phyloP scores from a whole-genome alignment of 2,888 invertebrate genomes.

The Sesia bembeciformis region DNA sequence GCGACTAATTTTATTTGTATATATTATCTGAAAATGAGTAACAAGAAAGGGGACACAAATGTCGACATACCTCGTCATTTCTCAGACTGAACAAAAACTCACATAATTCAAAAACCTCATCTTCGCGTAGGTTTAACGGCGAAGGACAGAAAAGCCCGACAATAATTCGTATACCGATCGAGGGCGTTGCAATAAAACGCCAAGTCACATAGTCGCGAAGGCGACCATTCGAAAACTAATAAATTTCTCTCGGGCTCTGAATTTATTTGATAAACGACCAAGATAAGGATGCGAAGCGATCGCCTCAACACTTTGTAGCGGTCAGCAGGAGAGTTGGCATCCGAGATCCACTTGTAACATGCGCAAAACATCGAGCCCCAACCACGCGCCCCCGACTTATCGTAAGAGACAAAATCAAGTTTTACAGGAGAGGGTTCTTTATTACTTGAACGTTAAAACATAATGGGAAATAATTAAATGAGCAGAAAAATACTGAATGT shows the following conservation, averaged over 20 bases:
- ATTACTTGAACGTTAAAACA: too few relatives aligned
- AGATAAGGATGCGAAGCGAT: slow-evolving; percentile 48
- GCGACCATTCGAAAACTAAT: slow-evolving; percentile 61
- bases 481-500: too few relatives aligned
- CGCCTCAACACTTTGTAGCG: slow-evolving; percentile 34
- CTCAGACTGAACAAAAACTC: slow-evolving; percentile 1
- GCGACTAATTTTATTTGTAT: too few relatives aligned
- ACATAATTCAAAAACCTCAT: slow-evolving; percentile 21
- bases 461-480: too few relatives aligned
- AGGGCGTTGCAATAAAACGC: slow-evolving; percentile 40
- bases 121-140: slow-evolving; percentile 10
- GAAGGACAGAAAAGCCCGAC: slow-evolving; percentile 25
- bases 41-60: too few relatives aligned
- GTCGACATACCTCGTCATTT: neutral
- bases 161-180: slow-evolving; percentile 37
- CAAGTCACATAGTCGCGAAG: slow-evolving; percentile 41
- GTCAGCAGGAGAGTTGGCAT: slow-evolving; percentile 24
- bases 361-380: too few relatives aligned
- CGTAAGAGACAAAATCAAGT: too few relatives aligned
- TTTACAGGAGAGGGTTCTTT: too few relatives aligned
- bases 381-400: too few relatives aligned
- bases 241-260: slow-evolving; percentile 59
- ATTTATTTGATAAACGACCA: slow-evolving; percentile 64
- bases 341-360: neutral
- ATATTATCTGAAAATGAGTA: too few relatives aligned